phyloP scores from a whole-genome alignment of 1,140 invertebrate genomes.

The Papilio xuthus region DNA sequence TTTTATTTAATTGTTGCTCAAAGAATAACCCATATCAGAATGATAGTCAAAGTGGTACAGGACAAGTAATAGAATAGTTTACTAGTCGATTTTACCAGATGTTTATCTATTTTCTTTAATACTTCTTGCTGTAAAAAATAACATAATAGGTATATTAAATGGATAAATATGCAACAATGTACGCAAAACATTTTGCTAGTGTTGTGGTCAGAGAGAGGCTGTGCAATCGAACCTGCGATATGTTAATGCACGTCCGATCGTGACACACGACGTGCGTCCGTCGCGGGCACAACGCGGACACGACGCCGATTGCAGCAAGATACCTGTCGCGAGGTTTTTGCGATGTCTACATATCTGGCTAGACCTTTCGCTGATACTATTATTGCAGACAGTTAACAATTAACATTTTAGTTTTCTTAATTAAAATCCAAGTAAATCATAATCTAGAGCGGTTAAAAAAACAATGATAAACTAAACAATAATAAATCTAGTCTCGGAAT shows the following conservation, averaged over 20 bases:
- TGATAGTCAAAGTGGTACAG: too few species aligned
- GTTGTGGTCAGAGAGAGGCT: slow-evolving; percentile 56
- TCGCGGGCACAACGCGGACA: slow-evolving; percentile 64
- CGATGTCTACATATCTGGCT: slow-evolving; percentile 35
- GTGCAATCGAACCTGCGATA: slow-evolving; percentile 75
- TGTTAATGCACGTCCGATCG: slow-evolving; percentile 77
- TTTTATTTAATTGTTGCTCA: neutral
- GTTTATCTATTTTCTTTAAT: too few species aligned
- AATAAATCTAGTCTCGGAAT: neutral
- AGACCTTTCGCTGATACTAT: neutral
- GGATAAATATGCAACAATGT: neutral
- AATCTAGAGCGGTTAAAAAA: too few species aligned
- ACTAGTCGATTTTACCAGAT: too few species aligned
- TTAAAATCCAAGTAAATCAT: neutral
- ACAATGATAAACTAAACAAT: neutral
- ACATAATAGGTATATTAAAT: neutral
- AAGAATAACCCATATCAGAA: too few species aligned
- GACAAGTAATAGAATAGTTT: too few species aligned
- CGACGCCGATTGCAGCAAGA: slow-evolving; percentile 52
- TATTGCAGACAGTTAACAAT: neutral
- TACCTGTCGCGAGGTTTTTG: slow-evolving; percentile 43
- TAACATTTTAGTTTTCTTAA: neutral
- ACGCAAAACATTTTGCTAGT: slow-evolving; percentile 43
- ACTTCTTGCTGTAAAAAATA: too few species aligned
- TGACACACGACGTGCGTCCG: slow-evolving; percentile 76